Conservation (phyloP, 2,113 vertebrate species). For the Morone saxatilis region DNA sequence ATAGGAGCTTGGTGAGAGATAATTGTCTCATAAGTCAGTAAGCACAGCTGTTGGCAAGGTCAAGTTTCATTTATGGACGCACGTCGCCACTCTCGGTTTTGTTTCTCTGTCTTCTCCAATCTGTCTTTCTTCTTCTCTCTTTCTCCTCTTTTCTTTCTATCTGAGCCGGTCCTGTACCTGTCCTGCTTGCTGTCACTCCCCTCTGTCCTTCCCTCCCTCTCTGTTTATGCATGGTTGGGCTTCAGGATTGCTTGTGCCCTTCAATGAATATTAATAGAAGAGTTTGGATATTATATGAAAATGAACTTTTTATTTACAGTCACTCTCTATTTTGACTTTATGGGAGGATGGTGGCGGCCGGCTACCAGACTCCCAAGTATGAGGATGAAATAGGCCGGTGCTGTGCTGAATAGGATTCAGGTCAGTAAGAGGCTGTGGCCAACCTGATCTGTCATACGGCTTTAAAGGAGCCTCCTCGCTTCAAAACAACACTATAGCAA, state of each 20-base stretch:
- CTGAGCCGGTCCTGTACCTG: slow-evolving; percentile 57
- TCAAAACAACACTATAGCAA: slow-evolving; percentile 12
- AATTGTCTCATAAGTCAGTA: slow-evolving; percentile 86
- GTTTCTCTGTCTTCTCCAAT: slow-evolving; percentile 50
- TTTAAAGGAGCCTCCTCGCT: slow-evolving; percentile 28
- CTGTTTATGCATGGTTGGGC: slow-evolving; percentile 76
- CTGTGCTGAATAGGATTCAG: slow-evolving; percentile 60
- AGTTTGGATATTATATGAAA: slow-evolving; percentile 78
- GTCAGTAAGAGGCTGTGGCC: slow-evolving; percentile 62
- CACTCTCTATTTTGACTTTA: slow-evolving; percentile 38
- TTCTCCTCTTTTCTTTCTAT: not conserved
- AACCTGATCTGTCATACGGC: slow-evolving; percentile 54
- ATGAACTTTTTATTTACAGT: slow-evolving; percentile 80
- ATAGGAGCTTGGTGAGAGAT: slow-evolving; percentile 70
- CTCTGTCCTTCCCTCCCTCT: slow-evolving; percentile 14
- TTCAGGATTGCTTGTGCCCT: slow-evolving; percentile 64
- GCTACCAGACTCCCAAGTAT: slow-evolving; percentile 40
- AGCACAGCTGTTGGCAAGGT: slow-evolving; percentile 85
- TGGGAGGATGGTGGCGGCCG: slow-evolving; percentile 14
- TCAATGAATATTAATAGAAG: slow-evolving; percentile 83
- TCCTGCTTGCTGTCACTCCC: slow-evolving; percentile 55
- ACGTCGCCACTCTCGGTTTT: slow-evolving; percentile 42
- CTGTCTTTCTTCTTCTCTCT: slow-evolving; percentile 10
- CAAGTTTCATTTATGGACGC: slow-evolving; percentile 78
- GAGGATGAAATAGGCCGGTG: slow-evolving; percentile 48